Evolutionary conservation across 2,113 vertebrate species (phyloP), one percentile per base, ranked within the genome.

Genomic region (Poecile atricapillus): DNA sequence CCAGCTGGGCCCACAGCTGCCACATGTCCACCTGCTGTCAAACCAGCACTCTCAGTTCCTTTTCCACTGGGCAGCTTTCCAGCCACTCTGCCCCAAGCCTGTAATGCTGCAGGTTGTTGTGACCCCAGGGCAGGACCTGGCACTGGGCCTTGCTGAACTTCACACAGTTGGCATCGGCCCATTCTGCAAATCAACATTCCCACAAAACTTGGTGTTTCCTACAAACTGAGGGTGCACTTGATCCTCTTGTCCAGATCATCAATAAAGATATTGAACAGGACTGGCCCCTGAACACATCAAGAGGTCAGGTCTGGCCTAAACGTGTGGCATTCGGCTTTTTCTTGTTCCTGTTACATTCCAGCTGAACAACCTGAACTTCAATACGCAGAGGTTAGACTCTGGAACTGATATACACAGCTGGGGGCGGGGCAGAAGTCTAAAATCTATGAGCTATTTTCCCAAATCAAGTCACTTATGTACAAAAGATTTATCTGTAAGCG

Each of bases 131-230:
- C 55, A 60, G 46, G 46, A 69, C 18, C 18, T 10, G 24, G 28
- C 52, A 24, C 23, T 44, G 20, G 11, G 33, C 24, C 23, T 35
- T 27, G 24, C 1, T 47, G n/a, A 76, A 31, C 2, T 18, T 27
- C 25, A 31, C n/a, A 13, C 14, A 15, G n/a, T 0, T 46, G 62
- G 46, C 9, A 7, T 75, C 1, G 0, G 39, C 16, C 39, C 69
- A 53, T 3, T 12, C 19, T 47, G 53, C 39, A 68, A 24, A 47
- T 6, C 46, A 76, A 41, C 16, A 5, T 11, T 62, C 20, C n/a
- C 47, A 60, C 11, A 35, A 19, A 55, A 22, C 7, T 3, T 24
- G 7, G 28, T 39, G 39, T 10, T 11, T 4, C 78, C 69, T 43
- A 33, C 25, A 69, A 69, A 69, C 30, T 41, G 24, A 60, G 53